A percentile compares a stretch with the other conserved stretches of the same genome.
These are phyloP conservation scores for Phrynocephalus versicolor DNA, from an alignment of 2,113 vertebrate species.

Conservation along the genomic window DNA sequence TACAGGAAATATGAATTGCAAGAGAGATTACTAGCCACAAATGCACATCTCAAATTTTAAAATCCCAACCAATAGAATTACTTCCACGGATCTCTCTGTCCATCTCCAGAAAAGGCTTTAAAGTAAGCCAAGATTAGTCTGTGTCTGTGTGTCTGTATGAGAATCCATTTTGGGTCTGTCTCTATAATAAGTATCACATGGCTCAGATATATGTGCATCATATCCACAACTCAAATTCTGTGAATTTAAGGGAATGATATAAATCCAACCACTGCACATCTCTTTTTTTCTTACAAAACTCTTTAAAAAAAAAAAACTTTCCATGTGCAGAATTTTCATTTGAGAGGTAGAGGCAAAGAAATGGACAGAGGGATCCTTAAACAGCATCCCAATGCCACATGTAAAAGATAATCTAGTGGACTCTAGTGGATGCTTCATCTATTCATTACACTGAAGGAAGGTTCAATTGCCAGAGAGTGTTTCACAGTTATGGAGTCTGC, in stretches of 20 bases:
- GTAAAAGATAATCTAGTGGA: not conserved
- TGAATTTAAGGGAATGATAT: not conserved
- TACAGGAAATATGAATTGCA: not conserved
- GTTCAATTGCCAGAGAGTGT: not conserved
- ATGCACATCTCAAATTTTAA: not conserved
- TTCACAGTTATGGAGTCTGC: not conserved
- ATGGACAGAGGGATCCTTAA: too few relatives aligned
- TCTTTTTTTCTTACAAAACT: not conserved
- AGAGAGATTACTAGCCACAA: not conserved
- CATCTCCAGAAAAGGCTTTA: not conserved
- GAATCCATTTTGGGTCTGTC: not conserved
- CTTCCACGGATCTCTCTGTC: not conserved
- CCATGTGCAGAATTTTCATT: not conserved
- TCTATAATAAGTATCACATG: not conserved
- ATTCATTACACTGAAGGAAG: not conserved
- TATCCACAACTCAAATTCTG: not conserved
- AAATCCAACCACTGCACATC: not conserved
- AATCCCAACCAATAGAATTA: too few relatives aligned
- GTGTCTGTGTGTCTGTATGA: not conserved
- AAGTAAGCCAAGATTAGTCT: not conserved
- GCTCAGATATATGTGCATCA: too few relatives aligned
- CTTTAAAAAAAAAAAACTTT: not conserved
- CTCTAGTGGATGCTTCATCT: not conserved
- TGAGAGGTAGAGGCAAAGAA: not conserved
- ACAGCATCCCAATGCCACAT: not conserved